Evolutionary conservation across 2,797 vertebrate genomes (phyloP).

Genomic region (Pangasius macronema): DNA sequence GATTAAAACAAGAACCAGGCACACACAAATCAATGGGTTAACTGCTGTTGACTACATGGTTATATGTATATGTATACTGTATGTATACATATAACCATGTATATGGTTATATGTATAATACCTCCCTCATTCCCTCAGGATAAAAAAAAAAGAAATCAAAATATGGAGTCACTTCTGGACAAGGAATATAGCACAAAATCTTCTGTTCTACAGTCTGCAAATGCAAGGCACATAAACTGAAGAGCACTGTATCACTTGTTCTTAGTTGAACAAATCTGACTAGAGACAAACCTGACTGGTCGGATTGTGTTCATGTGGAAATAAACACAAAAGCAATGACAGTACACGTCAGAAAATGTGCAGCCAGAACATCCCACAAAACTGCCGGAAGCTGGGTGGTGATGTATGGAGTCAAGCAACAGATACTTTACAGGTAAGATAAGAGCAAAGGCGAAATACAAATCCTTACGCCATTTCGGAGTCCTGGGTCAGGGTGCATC

Average conservation of each 20-base stretch:
- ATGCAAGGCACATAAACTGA: background rate
- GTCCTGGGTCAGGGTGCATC: constrained; percentile 82
- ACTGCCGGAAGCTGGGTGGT: constrained; percentile 6
- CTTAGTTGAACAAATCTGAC: background rate
- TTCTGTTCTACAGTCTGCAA: background rate
- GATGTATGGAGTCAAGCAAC: background rate
- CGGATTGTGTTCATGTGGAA: too few relatives aligned
- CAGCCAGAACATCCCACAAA: background rate
- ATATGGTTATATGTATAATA: too few relatives aligned
- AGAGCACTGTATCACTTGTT: background rate
- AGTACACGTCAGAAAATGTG: constrained; percentile 19
- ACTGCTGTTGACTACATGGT: background rate
- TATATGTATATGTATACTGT: background rate
- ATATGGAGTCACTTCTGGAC: background rate
- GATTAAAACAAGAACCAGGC: background rate
- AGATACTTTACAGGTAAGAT: constrained; percentile 53
- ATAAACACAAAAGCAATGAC: background rate
- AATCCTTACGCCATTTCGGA: constrained; percentile 82
- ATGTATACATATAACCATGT: too few relatives aligned
- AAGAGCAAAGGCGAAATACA: constrained; percentile 64
- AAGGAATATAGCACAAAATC: background rate
- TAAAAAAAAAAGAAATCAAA: background rate
- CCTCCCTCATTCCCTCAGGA: background rate
- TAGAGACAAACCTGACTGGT: background rate
- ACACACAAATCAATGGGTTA: background rate